Evolutionary conservation across 2,797 vertebrate genomes (phyloP).

Genomic region (Paramormyrops hopkinsi): DNA sequence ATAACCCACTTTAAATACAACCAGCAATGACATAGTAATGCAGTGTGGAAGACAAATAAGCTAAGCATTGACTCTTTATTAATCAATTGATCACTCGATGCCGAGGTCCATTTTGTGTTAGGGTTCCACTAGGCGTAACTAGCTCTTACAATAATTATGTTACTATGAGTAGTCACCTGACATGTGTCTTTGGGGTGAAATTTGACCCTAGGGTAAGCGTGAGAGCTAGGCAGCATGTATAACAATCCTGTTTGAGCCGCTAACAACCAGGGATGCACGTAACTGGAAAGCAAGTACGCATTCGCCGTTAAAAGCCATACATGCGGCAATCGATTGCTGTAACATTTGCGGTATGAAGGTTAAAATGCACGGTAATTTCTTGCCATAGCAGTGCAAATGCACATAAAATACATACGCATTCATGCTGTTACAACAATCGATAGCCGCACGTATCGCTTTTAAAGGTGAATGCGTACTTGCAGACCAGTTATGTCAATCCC

Average conservation of each 20-base stretch:
- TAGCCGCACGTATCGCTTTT: not conserved
- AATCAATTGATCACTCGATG: not conserved
- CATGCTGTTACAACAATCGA: not conserved
- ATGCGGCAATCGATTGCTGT: not conserved
- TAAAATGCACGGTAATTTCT: not conserved
- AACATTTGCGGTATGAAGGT: not conserved
- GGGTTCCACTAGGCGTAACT: not conserved
- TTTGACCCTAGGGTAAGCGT: not conserved
- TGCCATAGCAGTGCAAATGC: not conserved
- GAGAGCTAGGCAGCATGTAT: not conserved
- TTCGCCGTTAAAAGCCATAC: not conserved
- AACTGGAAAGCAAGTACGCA: not conserved
- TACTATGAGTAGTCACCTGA: not conserved
- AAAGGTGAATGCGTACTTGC: not conserved
- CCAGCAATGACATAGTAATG: not conserved
- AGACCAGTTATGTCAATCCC: not conserved
- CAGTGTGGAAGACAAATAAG: not conserved
- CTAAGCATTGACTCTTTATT: not conserved
- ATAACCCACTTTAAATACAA: not conserved
- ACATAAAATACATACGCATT: not conserved
- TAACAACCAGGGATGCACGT: not conserved
- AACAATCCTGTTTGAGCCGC: not conserved
- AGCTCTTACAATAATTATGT: not conserved
- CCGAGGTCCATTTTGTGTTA: not conserved
- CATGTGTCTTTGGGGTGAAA: not conserved